Evolutionary conservation across 1,140 invertebrate genomes (phyloP), one percentile per base, ranked within the genome.

Genomic region (Drosophila pseudoobscura): DNA sequence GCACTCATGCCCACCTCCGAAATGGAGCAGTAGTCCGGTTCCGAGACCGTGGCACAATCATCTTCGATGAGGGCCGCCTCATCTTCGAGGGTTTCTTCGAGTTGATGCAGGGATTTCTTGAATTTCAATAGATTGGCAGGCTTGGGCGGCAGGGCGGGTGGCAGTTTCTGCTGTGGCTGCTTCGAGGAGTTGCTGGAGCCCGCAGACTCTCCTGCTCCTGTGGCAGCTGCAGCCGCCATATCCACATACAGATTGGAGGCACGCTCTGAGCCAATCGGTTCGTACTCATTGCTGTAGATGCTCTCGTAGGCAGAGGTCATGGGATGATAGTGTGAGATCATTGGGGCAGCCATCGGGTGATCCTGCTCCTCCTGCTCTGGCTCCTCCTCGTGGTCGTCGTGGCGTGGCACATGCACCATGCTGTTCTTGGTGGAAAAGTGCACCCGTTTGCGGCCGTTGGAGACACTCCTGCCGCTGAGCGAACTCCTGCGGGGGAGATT

Each of bases 101-200:
- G 49, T 24, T 84, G 80, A n/a, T 88, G 73, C 15, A 90, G 53
- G 1, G 80, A 88, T 39, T 90, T 91, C 8, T 78, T 80, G 20
- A 91, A 91, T 49, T 91, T 91, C 74, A 87, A 84, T 64, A 92
- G 92, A 92, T 92, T 95, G 50, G 92, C 91, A 9, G 94, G 94
- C 78, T 95, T 95, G 0, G 94, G 94, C 3, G 94, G 94, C 17
- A 95, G 70, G 4, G 93, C 94, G 7, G 94, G 94, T 7, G 83
- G 88, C 55, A 82, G 31, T 64, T 85, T 90, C 41, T 66, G 56
- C 3, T 13, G 35, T 13, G 35, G 35, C 11, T 39, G 46, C 26
- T 73, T 64, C 47, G 15, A 22, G 50, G 22, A 39, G 17, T 8
- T 22, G 8, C 15, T 31, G 9, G 2, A 29, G 35, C 9, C 15